Evolutionary conservation across 2,888 invertebrate species (phyloP).

Genomic region (Sisyra terminalis): DNA sequence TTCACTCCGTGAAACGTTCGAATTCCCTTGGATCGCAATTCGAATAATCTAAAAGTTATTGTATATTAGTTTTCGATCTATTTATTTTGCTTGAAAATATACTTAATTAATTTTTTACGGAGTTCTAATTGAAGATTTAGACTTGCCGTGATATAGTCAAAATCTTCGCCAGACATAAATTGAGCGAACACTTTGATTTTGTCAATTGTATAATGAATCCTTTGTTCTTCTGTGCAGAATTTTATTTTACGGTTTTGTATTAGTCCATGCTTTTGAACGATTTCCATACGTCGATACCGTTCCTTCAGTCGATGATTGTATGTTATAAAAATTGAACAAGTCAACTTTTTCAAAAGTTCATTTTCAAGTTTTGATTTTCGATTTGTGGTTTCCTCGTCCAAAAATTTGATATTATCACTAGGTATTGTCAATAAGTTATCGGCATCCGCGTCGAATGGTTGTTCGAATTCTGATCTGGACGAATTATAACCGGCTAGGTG

Average conservation of each 20-base stretch:
- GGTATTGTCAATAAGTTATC: slow-evolving; percentile 43
- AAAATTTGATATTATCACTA: slow-evolving; percentile 19
- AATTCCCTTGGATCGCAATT: slow-evolving; percentile 55
- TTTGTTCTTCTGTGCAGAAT: slow-evolving; percentile 52
- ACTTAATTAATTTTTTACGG: slow-evolving; percentile 33
- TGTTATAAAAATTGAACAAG: slow-evolving; percentile 50
- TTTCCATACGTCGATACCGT: slow-evolving; percentile 49
- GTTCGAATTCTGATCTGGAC: slow-evolving; percentile 70
- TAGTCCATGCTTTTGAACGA: slow-evolving; percentile 64
- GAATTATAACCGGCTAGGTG: slow-evolving; percentile 71
- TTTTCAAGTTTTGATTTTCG: slow-evolving; percentile 22
- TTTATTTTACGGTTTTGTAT: slow-evolving; percentile 51
- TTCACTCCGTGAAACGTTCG: slow-evolving; percentile 41
- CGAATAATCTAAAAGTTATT: slow-evolving; percentile 31
- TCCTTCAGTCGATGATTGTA: slow-evolving; percentile 64
- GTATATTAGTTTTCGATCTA: neutral
- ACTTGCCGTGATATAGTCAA: slow-evolving; percentile 63
- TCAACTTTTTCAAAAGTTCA: slow-evolving; percentile 42
- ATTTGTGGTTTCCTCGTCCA: slow-evolving; percentile 25
- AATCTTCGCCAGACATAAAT: slow-evolving; percentile 51
- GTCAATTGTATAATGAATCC: slow-evolving; percentile 42
- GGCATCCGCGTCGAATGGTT: slow-evolving; percentile 68
- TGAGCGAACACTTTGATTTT: slow-evolving; percentile 58
- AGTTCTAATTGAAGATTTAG: slow-evolving; percentile 53
- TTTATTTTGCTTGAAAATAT: neutral